Evolutionary conservation across 2,888 invertebrate genomes (phyloP).

Genomic region (Agonopterix arenella): DNA sequence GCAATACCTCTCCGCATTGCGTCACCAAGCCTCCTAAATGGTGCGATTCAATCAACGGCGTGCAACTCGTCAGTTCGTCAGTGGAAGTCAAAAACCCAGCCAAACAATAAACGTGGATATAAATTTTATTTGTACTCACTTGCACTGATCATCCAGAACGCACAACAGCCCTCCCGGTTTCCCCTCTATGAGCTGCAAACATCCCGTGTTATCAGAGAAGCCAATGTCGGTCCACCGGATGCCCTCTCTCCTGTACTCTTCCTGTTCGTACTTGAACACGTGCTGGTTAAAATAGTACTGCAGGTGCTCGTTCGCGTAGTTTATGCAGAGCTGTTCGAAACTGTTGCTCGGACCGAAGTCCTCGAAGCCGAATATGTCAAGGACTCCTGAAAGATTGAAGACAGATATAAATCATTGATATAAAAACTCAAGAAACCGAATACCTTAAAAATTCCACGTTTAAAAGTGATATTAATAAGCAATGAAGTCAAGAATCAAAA

Average conservation of each 20-base stretch:
- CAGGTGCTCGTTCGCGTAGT: conserved; percentile 97
- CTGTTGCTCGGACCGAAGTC: conserved; percentile 94
- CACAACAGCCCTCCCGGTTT: conserved; percentile 93
- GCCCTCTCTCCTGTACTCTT: conserved; percentile 95
- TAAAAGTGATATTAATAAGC: too few relatives aligned
- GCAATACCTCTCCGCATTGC: too few relatives aligned
- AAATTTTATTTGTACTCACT: too few relatives aligned
- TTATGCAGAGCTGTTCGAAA: conserved; percentile 98
- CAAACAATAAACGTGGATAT: too few relatives aligned
- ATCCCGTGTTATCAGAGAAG: conserved; percentile 96
- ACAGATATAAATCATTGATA: conserved; percentile 2
- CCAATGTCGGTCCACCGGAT: conserved; percentile 97
- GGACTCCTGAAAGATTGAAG: conserved; percentile 78
- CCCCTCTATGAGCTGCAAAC: conserved; percentile 93
- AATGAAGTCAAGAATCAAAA: too few relatives aligned
- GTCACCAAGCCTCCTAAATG: too few relatives aligned
- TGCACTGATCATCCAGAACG: conserved; percentile 97
- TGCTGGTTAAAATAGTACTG: conserved; percentile 99
- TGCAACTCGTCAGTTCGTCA: too few relatives aligned
- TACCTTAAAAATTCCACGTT: too few relatives aligned
- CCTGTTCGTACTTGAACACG: conserved; percentile 98
- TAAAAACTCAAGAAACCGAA: background rate
- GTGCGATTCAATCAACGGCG: too few relatives aligned
- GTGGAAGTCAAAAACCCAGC: too few relatives aligned
- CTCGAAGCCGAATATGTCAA: conserved; percentile 98